Evolutionary conservation across 2,113 vertebrate genomes (phyloP), one percentile per base, ranked within the genome.

Genomic region (Lota lota): DNA sequence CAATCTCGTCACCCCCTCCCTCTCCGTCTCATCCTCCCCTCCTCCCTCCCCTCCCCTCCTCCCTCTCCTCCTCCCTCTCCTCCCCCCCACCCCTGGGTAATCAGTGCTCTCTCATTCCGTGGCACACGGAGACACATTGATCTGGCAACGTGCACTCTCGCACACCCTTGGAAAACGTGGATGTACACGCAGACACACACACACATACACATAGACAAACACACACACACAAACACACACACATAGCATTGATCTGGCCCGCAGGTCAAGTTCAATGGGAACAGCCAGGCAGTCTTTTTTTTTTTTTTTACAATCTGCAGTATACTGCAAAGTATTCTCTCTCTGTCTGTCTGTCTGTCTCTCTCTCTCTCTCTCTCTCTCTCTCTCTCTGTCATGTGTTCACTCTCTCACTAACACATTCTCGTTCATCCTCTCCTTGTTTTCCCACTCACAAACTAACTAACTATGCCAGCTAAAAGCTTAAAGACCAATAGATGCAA

Each of bases 231-330:
- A n/a, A n/a, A n/a, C n/a, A 78, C 74, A 75, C 81, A 80, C 70
- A 76, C 85, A 79, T 85, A 81, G 76, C 91, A 91, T 91, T 90
- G 90, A 92, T 92, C 88, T 82, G 87, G 87, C 88, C 91, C 82
- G 81, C 90, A 86, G 90, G 90, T 92, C 90, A 92, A 91, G 89
- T 92, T 92, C 90, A 92, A 92, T 91, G 91, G 89, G 88, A 90
- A 90, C 87, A 87, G 85, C 84, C 80, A 88, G 87, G 85, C 83
- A 61, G 65, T 73, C 81, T 72, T 66, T 78, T 79, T 78, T 81
- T 66, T 78, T 79, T 78, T 81, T 83, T 78, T 81, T 83, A 80
- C 77, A 72, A 21, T 83, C 80, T 81, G 83, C 78, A 54, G 85
- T 75, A 73, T 67, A 70, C 70, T 76, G 72, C 80, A 79, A 84